A percentile compares a stretch with the other conserved stretches of the same genome.
Conservation (phyloP, 1,140 invertebrate species). For the Bicyclus anynana region DNA sequence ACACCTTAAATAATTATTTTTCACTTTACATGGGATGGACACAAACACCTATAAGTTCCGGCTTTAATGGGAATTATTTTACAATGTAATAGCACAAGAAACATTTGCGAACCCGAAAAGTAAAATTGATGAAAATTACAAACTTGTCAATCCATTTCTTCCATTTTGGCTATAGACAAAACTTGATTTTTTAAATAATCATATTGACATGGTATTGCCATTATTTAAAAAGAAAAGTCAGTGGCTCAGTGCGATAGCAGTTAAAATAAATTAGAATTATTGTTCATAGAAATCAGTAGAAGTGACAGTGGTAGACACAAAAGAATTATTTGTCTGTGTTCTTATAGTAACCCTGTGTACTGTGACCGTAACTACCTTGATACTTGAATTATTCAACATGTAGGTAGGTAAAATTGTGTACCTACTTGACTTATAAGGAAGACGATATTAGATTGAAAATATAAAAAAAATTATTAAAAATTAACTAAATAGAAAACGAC, state of each 20-base stretch:
- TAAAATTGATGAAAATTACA: constrained; percentile 66
- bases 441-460: too few relatives aligned
- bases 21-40: constrained; percentile 23
- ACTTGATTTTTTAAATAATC: constrained; percentile 2
- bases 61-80: constrained; percentile 34
- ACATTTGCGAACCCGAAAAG: constrained; percentile 63
- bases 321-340: too few relatives aligned
- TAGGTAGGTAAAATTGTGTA: too few relatives aligned
- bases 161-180: constrained; percentile 54
- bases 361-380: too few relatives aligned
- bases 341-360: too few relatives aligned
- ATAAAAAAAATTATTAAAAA: too few relatives aligned
- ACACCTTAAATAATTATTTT: constrained; percentile 32
- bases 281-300: too few relatives aligned
- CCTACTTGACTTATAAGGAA: too few relatives aligned
- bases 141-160: constrained; percentile 69
- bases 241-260: background rate
- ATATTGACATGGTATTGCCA: background rate
- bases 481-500: too few relatives aligned
- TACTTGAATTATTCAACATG: too few relatives aligned
- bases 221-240: background rate
- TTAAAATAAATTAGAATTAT: too few relatives aligned
- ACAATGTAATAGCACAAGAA: constrained; percentile 48
- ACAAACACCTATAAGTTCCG: constrained; percentile 24
- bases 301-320: too few relatives aligned